Percentiles rank a stretch among this genome's conserved stretches.
phyloP scores from a whole-genome alignment of 2,888 invertebrate species.

The Caenorhabditis wallacei region DNA sequence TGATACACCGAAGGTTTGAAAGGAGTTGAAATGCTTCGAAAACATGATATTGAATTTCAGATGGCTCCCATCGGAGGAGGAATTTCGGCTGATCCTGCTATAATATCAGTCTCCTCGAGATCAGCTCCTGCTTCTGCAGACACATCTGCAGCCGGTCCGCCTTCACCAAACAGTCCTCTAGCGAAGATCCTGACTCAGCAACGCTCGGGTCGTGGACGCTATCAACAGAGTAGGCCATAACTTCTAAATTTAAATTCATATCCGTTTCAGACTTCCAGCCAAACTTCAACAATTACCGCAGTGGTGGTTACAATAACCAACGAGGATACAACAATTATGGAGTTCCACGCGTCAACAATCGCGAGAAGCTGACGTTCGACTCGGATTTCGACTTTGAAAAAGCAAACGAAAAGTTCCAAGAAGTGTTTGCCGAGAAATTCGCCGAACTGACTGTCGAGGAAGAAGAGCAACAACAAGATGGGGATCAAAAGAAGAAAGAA shows the following conservation, averaged over 20 bases:
- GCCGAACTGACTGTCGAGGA: slow-evolving; percentile 66
- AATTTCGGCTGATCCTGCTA: slow-evolving; percentile 97
- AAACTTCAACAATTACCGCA: slow-evolving; percentile 60
- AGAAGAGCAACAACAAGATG: slow-evolving; percentile 61
- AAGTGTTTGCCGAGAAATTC: slow-evolving; percentile 70
- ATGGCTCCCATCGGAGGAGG: slow-evolving; percentile 77
- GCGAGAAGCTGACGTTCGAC: slow-evolving; percentile 81
- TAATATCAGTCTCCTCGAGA: slow-evolving; percentile 88
- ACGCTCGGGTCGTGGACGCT: slow-evolving; percentile 40
- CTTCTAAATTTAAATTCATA: not conserved
- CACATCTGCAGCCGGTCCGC: slow-evolving; percentile 72
- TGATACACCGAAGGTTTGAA: slow-evolving; percentile 87
- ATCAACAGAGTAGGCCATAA: slow-evolving; percentile 15
- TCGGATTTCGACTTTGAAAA: slow-evolving; percentile 97
- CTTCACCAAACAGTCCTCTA: slow-evolving; percentile 66
- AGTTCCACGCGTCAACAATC: slow-evolving; percentile 68
- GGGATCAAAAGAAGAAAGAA: slow-evolving; percentile 55
- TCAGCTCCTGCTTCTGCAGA: slow-evolving; percentile 71
- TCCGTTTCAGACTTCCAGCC: slow-evolving; percentile 35
- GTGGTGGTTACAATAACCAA: slow-evolving; percentile 65
- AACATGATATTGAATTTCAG: slow-evolving; percentile 29
- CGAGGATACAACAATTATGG: slow-evolving; percentile 66
- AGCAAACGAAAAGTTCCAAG: slow-evolving; percentile 96
- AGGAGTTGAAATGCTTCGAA: no score
- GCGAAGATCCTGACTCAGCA: slow-evolving; percentile 57